Evolutionary conservation across 1,140 invertebrate genomes (phyloP), one percentile per base, ranked within the genome.

Genomic region (Euura saliciscinereae): DNA sequence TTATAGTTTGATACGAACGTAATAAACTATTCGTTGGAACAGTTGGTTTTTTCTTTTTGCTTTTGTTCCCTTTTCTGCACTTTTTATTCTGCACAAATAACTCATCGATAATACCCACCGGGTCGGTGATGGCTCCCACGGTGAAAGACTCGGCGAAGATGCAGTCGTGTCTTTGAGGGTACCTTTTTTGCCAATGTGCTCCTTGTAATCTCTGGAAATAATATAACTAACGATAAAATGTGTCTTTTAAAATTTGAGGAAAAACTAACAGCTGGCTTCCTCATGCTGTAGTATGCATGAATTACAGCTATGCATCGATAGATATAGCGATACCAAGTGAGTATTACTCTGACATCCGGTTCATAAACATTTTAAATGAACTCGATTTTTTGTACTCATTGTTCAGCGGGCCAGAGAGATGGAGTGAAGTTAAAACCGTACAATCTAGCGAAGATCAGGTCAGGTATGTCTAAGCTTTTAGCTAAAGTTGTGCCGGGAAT

Each of bases 121-220:
- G 77, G 90, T 88, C 75, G 85, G 84, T 67, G 90, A 88, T 78
- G 91, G 89, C 88, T 89, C 91, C 90, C 90, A 91, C 69, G 88
- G 87, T 59, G 91, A 91, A 66, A 95, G 88, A 85, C 89, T 93
- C 7, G 94, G 94, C 10, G 94, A 92, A 46, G 94, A 95, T 45
- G 91, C 90, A 65, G 94, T 93, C 65, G 92, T 90, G 74, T 94
- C 93, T 79, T 94, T 90, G 75, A 75, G 89, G 88, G 69, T 92
- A 89, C 80, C 91, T 90, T 81, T 91, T 90, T 85, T 83, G 64
- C 91, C 91, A 11, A 93, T 93, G 87, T 96, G 95, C 80, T 97
- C 95, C 85, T 96, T 97, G 86, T 97, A 97, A 83, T 97, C 96
- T 79, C 92, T 93, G 78, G 69, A 82, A 28, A 28, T 28, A 28